phyloP scores from a whole-genome alignment of 2,113 vertebrate species.

The Mohoua ochrocephala region DNA sequence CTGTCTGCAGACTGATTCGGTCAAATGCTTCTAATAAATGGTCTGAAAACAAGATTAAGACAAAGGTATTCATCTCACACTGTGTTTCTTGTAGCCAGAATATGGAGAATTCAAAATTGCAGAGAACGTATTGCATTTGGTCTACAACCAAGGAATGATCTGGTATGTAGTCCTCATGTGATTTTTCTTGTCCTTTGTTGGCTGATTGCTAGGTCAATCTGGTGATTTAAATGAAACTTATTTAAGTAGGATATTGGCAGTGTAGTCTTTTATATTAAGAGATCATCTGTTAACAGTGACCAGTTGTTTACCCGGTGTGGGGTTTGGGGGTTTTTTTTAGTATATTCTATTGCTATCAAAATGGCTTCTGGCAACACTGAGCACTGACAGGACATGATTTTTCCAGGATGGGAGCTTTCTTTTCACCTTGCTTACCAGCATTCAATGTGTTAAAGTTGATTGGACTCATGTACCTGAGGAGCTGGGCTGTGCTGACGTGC shows the following conservation, averaged over 20 bases:
- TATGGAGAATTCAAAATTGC: conserved; percentile 99
- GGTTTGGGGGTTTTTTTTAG: rapidly evolving
- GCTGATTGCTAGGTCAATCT: background rate
- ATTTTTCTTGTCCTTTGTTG: background rate
- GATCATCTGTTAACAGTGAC: background rate
- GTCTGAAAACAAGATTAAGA: background rate
- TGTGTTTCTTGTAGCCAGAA: conserved; percentile 83
- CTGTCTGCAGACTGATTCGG: background rate
- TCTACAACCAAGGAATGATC: conserved; percentile 99
- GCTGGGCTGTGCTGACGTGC: conserved; percentile 97
- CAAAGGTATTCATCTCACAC: background rate
- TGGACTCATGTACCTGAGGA: conserved; percentile 96
- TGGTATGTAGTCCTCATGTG: conserved; percentile 74
- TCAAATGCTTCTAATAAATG: background rate
- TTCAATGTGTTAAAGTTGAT: conserved; percentile 95
- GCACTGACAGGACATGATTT: background rate
- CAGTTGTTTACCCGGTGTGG: background rate
- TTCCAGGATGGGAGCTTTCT: conserved; percentile 97
- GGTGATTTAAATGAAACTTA: background rate
- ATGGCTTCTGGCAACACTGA: background rate
- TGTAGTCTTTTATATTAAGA: background rate
- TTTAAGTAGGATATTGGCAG: background rate
- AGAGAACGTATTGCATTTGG: conserved; percentile 94
- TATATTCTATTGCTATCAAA: background rate
- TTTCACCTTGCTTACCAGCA: conserved; percentile 95